These are phyloP conservation scores for Lasioglossum figueresi DNA, from an alignment of 2,888 invertebrate species.

Conservation along the genomic window DNA sequence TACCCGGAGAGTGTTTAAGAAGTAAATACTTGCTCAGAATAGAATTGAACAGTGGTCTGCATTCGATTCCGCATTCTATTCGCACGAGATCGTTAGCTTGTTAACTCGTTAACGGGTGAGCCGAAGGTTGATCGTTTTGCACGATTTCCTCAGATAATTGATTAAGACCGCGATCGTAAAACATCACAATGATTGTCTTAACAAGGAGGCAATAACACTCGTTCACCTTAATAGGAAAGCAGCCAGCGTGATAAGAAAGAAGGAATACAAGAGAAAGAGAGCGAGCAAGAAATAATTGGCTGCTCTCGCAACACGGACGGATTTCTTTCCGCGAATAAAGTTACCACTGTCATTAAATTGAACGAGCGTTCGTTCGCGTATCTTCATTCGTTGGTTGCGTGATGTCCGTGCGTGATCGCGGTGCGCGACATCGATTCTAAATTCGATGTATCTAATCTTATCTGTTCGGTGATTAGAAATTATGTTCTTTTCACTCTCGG, in stretches of 20 bases:
- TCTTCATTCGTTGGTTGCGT: conserved; percentile 21
- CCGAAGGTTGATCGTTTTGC: conserved; percentile 13
- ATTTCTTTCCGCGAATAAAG: conserved; percentile 35
- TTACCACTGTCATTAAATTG: conserved; percentile 39
- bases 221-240: conserved; percentile 52
- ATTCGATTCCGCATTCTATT: conserved; percentile 4
- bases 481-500: not conserved
- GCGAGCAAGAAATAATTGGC: not conserved
- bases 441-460: not conserved
- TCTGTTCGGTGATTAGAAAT: not conserved
- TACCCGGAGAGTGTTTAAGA: not conserved
- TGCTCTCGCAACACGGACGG: not conserved
- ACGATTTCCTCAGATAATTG: conserved; percentile 53
- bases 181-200: conserved; percentile 60
- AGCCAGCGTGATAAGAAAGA: conserved; percentile 26
- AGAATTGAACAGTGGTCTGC: not conserved
- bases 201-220: conserved; percentile 58
- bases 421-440: not conserved
- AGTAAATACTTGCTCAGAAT: not conserved
- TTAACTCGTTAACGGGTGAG: conserved; percentile 38
- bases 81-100: conserved; percentile 29
- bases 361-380: not conserved
- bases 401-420: not conserved
- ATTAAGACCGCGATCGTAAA: conserved; percentile 43
- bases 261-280: not conserved